These are phyloP conservation scores for Pristionchus arcanus DNA, from an alignment of 2,888 invertebrate genomes.

Conservation along the genomic window DNA sequence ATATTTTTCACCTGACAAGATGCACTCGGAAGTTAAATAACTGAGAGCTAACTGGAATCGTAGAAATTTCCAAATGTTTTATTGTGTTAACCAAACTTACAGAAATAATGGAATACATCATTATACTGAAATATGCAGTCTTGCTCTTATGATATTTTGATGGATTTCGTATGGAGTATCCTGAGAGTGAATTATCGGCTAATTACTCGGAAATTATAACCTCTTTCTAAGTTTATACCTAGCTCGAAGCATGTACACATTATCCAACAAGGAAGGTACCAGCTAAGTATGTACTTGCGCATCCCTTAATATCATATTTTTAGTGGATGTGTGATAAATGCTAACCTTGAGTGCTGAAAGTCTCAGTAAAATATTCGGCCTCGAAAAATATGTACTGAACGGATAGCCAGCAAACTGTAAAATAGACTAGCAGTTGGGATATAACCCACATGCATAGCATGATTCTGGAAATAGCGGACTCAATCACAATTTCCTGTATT, in stretches of 20 bases:
- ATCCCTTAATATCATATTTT: neutral
- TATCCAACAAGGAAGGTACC: neutral
- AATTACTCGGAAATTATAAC: neutral
- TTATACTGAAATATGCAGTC: neutral
- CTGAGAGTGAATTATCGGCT: neutral
- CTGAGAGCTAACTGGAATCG: neutral
- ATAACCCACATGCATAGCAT: neutral
- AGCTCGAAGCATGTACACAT: neutral
- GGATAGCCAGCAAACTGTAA: neutral
- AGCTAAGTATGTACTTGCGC: neutral
- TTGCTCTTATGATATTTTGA: neutral
- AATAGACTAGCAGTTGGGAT: neutral
- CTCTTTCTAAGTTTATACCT: neutral
- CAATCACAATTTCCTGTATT: neutral
- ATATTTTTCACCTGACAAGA: neutral
- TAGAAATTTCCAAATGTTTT: neutral
- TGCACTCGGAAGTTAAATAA: neutral
- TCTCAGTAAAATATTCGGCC: neutral
- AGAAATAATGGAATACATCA: neutral
- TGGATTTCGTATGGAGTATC: neutral
- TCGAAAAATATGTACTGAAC: constrained; percentile 8
- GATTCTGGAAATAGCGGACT: neutral
- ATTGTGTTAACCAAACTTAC: neutral
- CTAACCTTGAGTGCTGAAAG: neutral
- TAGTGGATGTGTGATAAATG: neutral